phyloP scores from a whole-genome alignment of 2,113 vertebrate genomes.

The Gallinago undulata region DNA sequence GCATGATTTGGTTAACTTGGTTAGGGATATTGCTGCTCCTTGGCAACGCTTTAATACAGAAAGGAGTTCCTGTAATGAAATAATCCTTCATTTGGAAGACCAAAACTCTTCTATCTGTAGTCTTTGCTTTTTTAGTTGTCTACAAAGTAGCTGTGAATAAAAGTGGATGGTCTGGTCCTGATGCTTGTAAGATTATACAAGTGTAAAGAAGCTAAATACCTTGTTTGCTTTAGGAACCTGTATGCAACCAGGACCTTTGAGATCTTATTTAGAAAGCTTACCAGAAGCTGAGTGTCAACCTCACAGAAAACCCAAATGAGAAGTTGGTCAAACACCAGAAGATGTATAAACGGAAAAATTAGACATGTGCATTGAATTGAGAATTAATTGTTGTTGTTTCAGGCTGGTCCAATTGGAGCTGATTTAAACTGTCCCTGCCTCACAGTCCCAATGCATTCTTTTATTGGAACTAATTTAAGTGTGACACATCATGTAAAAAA shows the following conservation, averaged over 20 bases:
- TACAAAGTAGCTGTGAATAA: background rate
- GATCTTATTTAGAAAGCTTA: background rate
- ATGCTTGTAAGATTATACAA: background rate
- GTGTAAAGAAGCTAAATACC: background rate
- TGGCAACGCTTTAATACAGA: background rate
- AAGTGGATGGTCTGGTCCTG: background rate
- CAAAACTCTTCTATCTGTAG: background rate
- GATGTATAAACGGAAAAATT: background rate
- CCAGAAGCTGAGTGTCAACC: background rate
- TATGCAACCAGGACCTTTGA: background rate
- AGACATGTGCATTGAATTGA: background rate
- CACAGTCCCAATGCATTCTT: background rate
- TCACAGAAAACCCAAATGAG: background rate
- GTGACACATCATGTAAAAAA: background rate
- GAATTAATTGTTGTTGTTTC: background rate
- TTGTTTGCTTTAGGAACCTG: background rate
- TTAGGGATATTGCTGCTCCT: background rate
- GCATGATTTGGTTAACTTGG: background rate
- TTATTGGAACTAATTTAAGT: background rate
- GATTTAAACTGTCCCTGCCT: background rate
- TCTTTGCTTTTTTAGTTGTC: background rate
- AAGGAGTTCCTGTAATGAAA: background rate
- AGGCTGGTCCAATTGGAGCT: background rate
- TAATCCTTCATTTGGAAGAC: background rate
- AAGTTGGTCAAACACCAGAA: background rate